Evolutionary conservation across 2,113 vertebrate species (phyloP), one percentile per base, ranked within the genome.

Genomic region (Serinus canaria): DNA sequence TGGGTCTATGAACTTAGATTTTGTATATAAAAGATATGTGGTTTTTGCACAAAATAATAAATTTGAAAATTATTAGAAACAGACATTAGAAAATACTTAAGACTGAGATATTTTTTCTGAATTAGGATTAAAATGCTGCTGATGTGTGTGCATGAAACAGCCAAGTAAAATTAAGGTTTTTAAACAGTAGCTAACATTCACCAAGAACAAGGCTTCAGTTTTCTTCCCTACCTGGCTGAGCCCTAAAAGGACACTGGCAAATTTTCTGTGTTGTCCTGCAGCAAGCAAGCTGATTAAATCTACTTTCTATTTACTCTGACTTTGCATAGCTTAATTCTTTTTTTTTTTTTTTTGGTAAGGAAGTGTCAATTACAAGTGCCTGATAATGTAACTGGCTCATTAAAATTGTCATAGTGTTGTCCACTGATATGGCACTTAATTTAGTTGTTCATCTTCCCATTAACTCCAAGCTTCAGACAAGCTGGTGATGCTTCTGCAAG

Each of bases 61-160:
- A 70, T n/a, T n/a, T 83, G 30, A 76, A 85, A 90, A 58, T 31
- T 24, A 67, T 33, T 58, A 60, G 37, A 69, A 80, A 18, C 37
- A 53, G 37, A 87, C 64, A 85, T 64, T 20, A 90, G 46, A 90
- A 85, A 77, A 92, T 58, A 59, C 18, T 82, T 41, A 31, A n/a
- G 10, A 85, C 14, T 69, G 50, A 77, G 33, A 7, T 64, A n/a
- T 10, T 84, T 89, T 33, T 18, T 62, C 9, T 83, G 85, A 77
- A 53, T 50, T 59, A 63, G 15, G 18, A 70, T 80, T 89, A 85
- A 85, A 60, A 41, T 21, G 28, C 8, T 69, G 10, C 13, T 60
- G 90, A 69, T 4, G 7, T 52, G 7, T 23, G 24, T 76, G 33
- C 13, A 18, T 69, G 20, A 20, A 73, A 72, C 17, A 76, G 59